These are phyloP conservation scores for Drosophila auraria DNA, from an alignment of 1,140 invertebrate species.

Conservation along the genomic window DNA sequence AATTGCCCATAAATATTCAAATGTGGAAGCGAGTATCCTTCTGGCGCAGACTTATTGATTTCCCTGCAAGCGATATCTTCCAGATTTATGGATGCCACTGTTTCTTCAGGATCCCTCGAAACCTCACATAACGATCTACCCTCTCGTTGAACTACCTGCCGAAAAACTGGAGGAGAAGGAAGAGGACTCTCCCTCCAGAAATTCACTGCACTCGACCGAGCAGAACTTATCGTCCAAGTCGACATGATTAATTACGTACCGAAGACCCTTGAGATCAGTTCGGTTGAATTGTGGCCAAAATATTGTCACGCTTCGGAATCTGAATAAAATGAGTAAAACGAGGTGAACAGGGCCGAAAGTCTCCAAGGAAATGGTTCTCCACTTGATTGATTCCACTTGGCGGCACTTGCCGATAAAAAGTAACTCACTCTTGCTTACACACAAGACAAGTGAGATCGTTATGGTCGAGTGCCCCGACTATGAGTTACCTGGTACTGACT, in stretches of 20 bases:
- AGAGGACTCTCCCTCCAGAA: slow-evolving; percentile 13
- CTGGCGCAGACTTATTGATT: slow-evolving; percentile 51
- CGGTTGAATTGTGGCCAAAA: slow-evolving; percentile 76
- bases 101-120: neutral
- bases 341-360: slow-evolving; percentile 37
- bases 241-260: slow-evolving; percentile 53
- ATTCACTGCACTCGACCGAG: slow-evolving; percentile 48
- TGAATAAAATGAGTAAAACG: slow-evolving; percentile 36
- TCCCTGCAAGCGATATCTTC: slow-evolving; percentile 53
- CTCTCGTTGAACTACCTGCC: slow-evolving; percentile 40
- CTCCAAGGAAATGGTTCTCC: slow-evolving; percentile 63
- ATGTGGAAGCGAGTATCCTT: slow-evolving; percentile 38
- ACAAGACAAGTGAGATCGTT: neutral
- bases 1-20: slow-evolving; percentile 66
- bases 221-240: slow-evolving; percentile 47
- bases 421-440: neutral
- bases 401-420: slow-evolving; percentile 74
- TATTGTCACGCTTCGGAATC: slow-evolving; percentile 76
- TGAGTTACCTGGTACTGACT: neutral
- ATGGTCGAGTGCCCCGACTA: neutral
- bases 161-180: neutral
- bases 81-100: slow-evolving; percentile 63
- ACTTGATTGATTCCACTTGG: slow-evolving; percentile 80
- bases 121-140: slow-evolving; percentile 40
- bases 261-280: slow-evolving; percentile 58